Evolutionary conservation across 2,888 invertebrate species (phyloP).

Genomic region (Geophilus truncorum): DNA sequence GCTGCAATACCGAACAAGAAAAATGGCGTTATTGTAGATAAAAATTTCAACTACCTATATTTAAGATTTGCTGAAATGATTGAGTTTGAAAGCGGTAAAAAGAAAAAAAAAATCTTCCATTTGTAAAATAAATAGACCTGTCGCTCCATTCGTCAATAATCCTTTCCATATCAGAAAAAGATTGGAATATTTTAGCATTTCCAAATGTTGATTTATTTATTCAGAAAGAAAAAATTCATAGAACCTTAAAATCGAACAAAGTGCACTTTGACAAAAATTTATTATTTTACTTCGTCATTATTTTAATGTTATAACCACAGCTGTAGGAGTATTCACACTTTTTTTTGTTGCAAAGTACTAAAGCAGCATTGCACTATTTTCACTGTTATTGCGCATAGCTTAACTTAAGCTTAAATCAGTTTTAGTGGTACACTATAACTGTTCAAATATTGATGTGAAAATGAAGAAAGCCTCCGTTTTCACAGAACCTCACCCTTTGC

Average conservation of each 20-base stretch:
- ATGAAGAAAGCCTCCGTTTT: constrained; percentile 2
- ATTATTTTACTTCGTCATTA: too few relatives aligned
- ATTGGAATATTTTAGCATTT: neutral
- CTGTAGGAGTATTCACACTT: too few relatives aligned
- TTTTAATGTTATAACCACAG: too few relatives aligned
- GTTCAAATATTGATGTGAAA: constrained; percentile 7
- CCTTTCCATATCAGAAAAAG: neutral
- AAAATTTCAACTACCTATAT: neutral
- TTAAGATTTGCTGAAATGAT: neutral
- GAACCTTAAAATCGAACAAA: neutral
- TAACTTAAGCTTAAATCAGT: neutral
- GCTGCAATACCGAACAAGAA: neutral
- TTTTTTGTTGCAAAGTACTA: too few relatives aligned
- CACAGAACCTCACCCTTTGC: neutral
- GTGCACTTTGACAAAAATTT: too few relatives aligned
- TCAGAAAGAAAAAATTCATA: neutral
- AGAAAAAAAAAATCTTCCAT: neutral
- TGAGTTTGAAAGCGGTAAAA: neutral
- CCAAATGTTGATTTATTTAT: neutral
- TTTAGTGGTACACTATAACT: neutral
- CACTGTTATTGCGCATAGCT: too few relatives aligned
- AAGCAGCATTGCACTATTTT: too few relatives aligned
- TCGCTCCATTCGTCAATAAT: neutral
- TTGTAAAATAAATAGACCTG: neutral
- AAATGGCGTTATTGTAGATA: neutral